Conservation (phyloP, 2,797 vertebrate species). For the Merluccius polli region DNA sequence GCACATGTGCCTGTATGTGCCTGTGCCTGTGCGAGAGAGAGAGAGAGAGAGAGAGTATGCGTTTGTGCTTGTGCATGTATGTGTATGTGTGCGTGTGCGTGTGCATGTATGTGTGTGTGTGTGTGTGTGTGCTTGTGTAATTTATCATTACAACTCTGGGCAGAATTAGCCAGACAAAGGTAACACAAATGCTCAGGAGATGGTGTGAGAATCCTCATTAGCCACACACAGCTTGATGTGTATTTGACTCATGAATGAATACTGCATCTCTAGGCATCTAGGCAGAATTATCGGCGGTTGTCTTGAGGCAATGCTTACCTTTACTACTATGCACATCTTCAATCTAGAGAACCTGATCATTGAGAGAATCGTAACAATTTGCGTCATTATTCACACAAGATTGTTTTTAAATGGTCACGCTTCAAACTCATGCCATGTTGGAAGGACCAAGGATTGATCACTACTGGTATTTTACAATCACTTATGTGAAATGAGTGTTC, state of each 20-base stretch:
- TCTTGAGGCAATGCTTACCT: neutral
- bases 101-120: conserved; percentile 10
- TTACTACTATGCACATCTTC: neutral
- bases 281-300: neutral
- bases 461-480: neutral
- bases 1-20: neutral
- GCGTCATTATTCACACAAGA: neutral
- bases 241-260: conserved; percentile 18
- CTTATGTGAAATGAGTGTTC: neutral
- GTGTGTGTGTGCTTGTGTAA: neutral
- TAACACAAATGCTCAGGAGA: conserved; percentile 59
- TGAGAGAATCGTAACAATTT: neutral
- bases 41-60: too few relatives aligned
- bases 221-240: conserved; percentile 39
- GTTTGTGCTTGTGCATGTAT: too few relatives aligned
- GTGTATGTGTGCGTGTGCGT: too few relatives aligned
- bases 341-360: neutral
- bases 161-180: conserved; percentile 57
- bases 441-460: neutral
- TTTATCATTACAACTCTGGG: conserved; percentile 45
- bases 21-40: neutral
- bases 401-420: neutral
- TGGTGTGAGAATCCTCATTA: conserved; percentile 55
- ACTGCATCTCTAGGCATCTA: neutral
- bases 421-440: neutral